A percentile compares a stretch with the other conserved stretches of the same genome.
Conservation (phyloP, 2,888 invertebrate species). For the Taphrorychus bicolor region DNA sequence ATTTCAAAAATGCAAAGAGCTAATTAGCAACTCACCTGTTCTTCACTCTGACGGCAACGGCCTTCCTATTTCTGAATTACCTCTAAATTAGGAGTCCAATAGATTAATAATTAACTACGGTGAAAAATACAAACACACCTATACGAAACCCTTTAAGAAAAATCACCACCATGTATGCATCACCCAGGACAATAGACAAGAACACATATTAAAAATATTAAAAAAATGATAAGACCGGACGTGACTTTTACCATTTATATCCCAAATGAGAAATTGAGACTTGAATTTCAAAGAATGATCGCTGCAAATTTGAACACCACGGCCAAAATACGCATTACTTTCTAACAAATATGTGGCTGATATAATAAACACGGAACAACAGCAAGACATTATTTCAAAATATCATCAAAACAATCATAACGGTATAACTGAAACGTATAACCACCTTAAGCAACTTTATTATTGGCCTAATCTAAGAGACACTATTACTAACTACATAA, state of each 20-base stretch:
- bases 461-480: slow-evolving; percentile 23
- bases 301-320: slow-evolving; percentile 5
- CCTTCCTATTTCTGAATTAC: slow-evolving; percentile 41
- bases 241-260: slow-evolving; percentile 9
- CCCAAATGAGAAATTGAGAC: neutral
- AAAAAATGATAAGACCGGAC: slow-evolving; percentile 22
- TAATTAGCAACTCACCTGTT: slow-evolving; percentile 43
- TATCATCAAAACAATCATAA: slow-evolving; percentile 23
- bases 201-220: slow-evolving; percentile 28
- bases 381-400: slow-evolving; percentile 6
- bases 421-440: slow-evolving; percentile 20
- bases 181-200: slow-evolving; percentile 16
- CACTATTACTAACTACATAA: slow-evolving; percentile 22
- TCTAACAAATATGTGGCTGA: slow-evolving; percentile 6
- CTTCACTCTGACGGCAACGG: slow-evolving; percentile 28
- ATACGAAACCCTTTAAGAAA: slow-evolving; percentile 38
- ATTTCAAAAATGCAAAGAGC: slow-evolving; percentile 43
- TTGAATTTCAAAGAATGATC: slow-evolving; percentile 17
- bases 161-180: slow-evolving; percentile 27
- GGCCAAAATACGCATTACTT: slow-evolving; percentile 11
- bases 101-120: slow-evolving; percentile 30
- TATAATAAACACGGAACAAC: slow-evolving; percentile 1
- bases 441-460: slow-evolving; percentile 13
- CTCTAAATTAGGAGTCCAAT: slow-evolving; percentile 30
- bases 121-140: slow-evolving; percentile 18